Conservation (phyloP, 2,797 vertebrate genomes). For the Chlorospingus flavigularis region DNA sequence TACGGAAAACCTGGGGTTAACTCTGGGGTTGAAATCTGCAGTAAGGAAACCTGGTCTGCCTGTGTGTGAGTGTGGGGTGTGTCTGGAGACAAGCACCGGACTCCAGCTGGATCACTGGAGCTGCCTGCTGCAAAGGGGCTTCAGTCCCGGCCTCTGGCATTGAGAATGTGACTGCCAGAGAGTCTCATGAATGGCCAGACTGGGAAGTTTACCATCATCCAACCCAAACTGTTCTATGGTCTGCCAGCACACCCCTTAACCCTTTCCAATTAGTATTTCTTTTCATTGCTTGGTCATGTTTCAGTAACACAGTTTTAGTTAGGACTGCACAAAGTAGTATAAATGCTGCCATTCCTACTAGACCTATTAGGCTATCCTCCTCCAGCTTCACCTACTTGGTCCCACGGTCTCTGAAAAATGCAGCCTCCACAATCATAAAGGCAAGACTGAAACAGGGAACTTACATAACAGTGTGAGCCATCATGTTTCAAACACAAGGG, state of each 20-base stretch:
- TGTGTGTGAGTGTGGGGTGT: not conserved
- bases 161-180: not conserved
- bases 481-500: not conserved
- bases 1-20: not conserved
- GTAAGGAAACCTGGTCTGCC: not conserved
- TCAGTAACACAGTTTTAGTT: not conserved
- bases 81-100: not conserved
- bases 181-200: not conserved
- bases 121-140: not conserved
- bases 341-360: not conserved
- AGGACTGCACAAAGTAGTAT: not conserved
- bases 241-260: not conserved
- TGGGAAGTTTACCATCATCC: not conserved
- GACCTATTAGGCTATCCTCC: not conserved
- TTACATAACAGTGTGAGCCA: not conserved
- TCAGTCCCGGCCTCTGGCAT: fast-evolving
- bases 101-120: not conserved
- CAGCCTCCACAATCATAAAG: not conserved
- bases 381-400: not conserved
- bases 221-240: not conserved
- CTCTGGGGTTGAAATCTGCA: not conserved
- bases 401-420: not conserved
- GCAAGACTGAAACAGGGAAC: not conserved
- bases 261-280: not conserved
- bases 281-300: not conserved